Conservation (phyloP, 2,797 vertebrate species). For the Huso huso region DNA sequence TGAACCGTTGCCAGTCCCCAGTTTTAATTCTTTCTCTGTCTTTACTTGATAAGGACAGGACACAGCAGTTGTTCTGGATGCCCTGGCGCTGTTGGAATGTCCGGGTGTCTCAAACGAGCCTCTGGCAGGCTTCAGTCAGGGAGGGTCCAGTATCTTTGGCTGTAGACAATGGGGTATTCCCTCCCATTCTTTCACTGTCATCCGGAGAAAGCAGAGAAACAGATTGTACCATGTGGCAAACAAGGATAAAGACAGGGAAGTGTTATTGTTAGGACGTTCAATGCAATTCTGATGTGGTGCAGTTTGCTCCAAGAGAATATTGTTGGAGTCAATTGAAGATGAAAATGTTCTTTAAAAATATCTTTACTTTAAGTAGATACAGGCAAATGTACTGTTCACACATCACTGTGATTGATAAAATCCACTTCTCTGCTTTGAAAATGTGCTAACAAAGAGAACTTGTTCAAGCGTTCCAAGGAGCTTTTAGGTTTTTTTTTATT, state of each 20-base stretch:
- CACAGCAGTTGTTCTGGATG: neutral
- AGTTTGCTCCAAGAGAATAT: neutral
- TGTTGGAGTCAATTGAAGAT: neutral
- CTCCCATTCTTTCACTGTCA: neutral
- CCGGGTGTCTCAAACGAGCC: neutral
- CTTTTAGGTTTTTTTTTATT: neutral
- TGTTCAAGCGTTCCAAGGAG: neutral
- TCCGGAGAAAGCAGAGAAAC: conserved; percentile 4
- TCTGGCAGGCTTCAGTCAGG: neutral
- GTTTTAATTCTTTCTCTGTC: neutral
- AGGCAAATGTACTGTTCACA: no score
- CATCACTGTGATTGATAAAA: no score
- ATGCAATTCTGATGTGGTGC: neutral
- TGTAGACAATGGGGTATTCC: conserved; percentile 3
- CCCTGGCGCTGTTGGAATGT: neutral
- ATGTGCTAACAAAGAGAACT: no score
- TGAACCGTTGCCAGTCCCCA: neutral
- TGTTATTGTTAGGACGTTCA: conserved; percentile 1
- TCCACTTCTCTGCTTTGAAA: no score
- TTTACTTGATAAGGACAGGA: neutral
- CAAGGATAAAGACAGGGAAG: neutral
- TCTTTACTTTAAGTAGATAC: no score
- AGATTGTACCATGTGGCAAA: neutral
- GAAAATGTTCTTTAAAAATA: neutral
- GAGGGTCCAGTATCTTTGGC: neutral